These are phyloP conservation scores for Brachionus rotundiformis DNA, from an alignment of 1,140 invertebrate genomes.

Conservation along the genomic window DNA sequence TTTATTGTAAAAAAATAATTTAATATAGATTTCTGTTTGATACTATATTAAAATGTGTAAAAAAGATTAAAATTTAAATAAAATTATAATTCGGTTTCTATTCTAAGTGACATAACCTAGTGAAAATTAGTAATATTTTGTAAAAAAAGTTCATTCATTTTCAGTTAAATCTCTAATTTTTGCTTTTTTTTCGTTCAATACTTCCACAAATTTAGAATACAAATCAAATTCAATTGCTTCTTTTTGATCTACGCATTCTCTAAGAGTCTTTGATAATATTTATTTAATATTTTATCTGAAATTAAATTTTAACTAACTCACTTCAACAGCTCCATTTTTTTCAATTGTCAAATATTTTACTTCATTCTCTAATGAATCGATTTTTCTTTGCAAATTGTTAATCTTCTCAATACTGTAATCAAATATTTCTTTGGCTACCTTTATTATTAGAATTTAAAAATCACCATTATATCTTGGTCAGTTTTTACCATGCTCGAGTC, in stretches of 20 bases:
- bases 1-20: too few species aligned
- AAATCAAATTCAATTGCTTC: slow-evolving; percentile 5
- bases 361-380: not conserved
- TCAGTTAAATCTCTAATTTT: slow-evolving; percentile 35
- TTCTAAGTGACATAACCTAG: too few species aligned
- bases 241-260: slow-evolving; percentile 25
- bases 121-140: too few species aligned
- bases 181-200: slow-evolving; percentile 42
- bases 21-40: too few species aligned
- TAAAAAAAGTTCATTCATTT: too few species aligned
- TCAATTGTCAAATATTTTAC: not conserved
- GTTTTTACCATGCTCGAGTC: not conserved
- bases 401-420: slow-evolving; percentile 6
- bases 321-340: slow-evolving; percentile 27
- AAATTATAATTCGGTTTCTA: too few species aligned
- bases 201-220: slow-evolving; percentile 38
- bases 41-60: too few species aligned
- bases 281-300: too few species aligned
- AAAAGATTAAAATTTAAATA: too few species aligned
- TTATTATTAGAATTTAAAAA: not conserved
- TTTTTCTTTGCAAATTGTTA: not conserved
- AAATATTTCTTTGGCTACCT: not conserved
- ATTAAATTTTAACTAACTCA: not conserved
- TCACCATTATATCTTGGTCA: not conserved
- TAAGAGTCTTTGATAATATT: not conserved